These are phyloP conservation scores for Pseudomyrmex cubaensis DNA, from an alignment of 1,140 invertebrate species.

Conservation along the genomic window DNA sequence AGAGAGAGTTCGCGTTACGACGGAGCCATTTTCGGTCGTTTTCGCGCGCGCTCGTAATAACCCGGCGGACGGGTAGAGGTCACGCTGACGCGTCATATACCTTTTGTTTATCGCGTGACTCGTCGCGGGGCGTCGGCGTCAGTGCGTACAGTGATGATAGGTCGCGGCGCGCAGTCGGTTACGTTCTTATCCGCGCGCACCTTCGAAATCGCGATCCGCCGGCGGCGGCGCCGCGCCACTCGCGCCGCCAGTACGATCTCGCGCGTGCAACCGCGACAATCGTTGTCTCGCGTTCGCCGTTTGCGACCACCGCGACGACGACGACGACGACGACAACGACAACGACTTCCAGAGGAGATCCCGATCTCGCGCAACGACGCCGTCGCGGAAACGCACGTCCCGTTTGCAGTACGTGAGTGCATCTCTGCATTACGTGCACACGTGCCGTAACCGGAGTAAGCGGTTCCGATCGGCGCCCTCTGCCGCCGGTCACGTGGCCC, in stretches of 20 bases:
- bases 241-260: conserved; percentile 64
- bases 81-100: not conserved
- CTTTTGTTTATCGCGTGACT: conserved; percentile 50
- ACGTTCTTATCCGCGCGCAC: conserved; percentile 64
- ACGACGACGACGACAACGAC: conserved; percentile 9
- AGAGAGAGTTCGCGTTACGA: not conserved
- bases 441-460: not conserved
- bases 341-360: too few species aligned
- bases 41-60: not conserved
- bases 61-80: not conserved
- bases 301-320: not conserved
- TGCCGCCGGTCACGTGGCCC: conserved; percentile 26
- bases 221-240: conserved; percentile 40
- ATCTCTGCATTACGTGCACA: not conserved
- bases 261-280: conserved; percentile 66
- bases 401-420: not conserved
- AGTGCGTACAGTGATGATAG: conserved; percentile 47
- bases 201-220: conserved; percentile 66
- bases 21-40: not conserved
- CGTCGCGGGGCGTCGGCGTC: conserved; percentile 28
- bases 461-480: not conserved
- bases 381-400: conserved; percentile 58
- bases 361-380: not conserved
- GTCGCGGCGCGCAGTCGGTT: conserved; percentile 24
- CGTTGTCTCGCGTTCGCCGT: conserved; percentile 24